Percentiles rank a stretch among this genome's conserved stretches.
phyloP scores from a whole-genome alignment of 1,140 invertebrate genomes.

The Temnothorax curvispinosus region DNA sequence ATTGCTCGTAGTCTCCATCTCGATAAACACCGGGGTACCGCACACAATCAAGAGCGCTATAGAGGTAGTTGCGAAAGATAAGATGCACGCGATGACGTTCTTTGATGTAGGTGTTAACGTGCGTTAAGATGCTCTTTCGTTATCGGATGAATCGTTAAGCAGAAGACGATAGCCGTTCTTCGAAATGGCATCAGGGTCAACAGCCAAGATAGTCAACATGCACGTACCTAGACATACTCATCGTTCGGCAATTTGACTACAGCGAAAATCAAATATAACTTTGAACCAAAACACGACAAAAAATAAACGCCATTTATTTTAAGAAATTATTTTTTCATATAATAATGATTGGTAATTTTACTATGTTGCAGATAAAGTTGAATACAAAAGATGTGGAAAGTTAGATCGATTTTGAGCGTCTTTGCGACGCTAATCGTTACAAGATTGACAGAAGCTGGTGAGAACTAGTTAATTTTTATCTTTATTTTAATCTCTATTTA shows the following conservation, averaged over 20 bases:
- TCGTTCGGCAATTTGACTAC: not conserved
- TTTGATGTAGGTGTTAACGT: conserved; percentile 4
- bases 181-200: not conserved
- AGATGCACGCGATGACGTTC: not conserved
- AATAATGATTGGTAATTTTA: not conserved
- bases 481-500: not conserved
- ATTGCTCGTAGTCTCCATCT: conserved; percentile 43
- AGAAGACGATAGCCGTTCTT: not conserved
- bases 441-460: conserved; percentile 56
- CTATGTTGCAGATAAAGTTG: conserved; percentile 56
- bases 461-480: conserved; percentile 34
- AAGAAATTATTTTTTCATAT: not conserved
- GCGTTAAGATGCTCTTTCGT: not conserved
- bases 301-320: not conserved
- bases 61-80: conserved; percentile 14
- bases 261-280: not conserved
- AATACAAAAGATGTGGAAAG: conserved; percentile 69
- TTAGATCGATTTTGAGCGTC: conserved; percentile 35
- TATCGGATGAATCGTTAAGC: not conserved
- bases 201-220: not conserved
- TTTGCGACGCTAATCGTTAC: conserved; percentile 50
- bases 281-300: too few relatives aligned
- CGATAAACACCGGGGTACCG: conserved; percentile 21
- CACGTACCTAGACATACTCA: not conserved
- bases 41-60: conserved; percentile 2